Base-by-base conservation (phyloP, 1,140 invertebrate genomes). In the Battus philenor region DNA sequence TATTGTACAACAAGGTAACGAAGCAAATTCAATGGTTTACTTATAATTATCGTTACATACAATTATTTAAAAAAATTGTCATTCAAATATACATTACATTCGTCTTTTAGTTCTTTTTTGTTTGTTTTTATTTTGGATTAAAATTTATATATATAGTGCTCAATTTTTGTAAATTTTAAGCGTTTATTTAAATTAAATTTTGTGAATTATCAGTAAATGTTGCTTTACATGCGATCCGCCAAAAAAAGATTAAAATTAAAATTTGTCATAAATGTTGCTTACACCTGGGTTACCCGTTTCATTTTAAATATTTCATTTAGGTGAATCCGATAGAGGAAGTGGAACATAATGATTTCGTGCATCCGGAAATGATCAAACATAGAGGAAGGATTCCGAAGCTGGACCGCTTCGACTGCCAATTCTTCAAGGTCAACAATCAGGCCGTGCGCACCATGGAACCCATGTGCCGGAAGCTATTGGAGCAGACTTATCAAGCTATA, bases 401-500 rank as follows among this genome's bases (percentile, higher is more conserved):
- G 17, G 32, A 60, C 0, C 30, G 12, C 1, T 78, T 78, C 43
- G 71, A 75, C 11, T 63, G 71, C 0, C 74, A 78, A 39, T 78
- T 75, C 46, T 78, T 78, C 33, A 71, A 44, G 30, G 62, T 78
- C 1, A 46, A 67, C 11, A 58, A 55, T 18, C 47, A 46, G 0
- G 57, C 71, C 2, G 44, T 29, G 3, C 16, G 50, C 6, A 43
- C 11, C 8, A 67, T 67, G 55, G 75, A 79, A 8, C 20, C 59
- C 0, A 68, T 67, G 66, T 15, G 31, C 0, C 47, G 64, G 0
- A 78, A 75, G 29, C 17, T 73, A 0, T 13, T 73, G 1, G 71
- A 78, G 26, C 59, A 69, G 2, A 32, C 71, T 0, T 78, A 61
- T 44, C 63, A 75, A 33, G 74, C 74, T 27, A 63, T 78, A 20